Evolutionary conservation across 2,888 invertebrate genomes (phyloP).

Genomic region (Pseudococcus longispinus): DNA sequence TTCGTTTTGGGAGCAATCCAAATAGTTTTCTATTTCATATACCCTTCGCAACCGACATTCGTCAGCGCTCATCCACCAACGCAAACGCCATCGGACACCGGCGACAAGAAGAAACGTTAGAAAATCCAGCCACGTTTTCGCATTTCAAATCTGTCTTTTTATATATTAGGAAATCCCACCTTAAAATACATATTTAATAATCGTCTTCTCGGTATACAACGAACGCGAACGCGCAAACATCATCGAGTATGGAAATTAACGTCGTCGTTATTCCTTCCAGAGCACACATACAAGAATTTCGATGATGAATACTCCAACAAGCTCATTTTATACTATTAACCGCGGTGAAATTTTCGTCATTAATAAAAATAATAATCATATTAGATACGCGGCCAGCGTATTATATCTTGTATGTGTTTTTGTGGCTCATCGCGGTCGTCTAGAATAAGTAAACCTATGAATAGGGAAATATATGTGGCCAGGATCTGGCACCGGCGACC

Average conservation of each 20-base stretch:
- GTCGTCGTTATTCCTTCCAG: neutral
- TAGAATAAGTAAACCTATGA: no score
- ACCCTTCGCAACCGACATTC: neutral
- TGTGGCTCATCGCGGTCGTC: no score
- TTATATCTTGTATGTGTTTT: no score
- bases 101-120: neutral
- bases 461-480: neutral
- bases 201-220: no score
- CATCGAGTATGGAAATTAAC: slow-evolving; percentile 20
- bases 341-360: neutral
- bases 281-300: neutral
- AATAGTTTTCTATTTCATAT: slow-evolving; percentile 34
- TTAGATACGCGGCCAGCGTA: neutral
- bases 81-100: neutral
- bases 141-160: neutral
- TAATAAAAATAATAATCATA: neutral
- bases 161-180: neutral
- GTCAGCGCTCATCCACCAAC: neutral
- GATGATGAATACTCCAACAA: neutral
- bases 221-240: no score
- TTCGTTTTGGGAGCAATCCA: slow-evolving; percentile 41
- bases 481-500: neutral
- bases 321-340: neutral
- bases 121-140: neutral
- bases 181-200: neutral